Evolutionary conservation across 2,113 vertebrate species (phyloP).

Genomic region (Notarius quadriscutis): DNA sequence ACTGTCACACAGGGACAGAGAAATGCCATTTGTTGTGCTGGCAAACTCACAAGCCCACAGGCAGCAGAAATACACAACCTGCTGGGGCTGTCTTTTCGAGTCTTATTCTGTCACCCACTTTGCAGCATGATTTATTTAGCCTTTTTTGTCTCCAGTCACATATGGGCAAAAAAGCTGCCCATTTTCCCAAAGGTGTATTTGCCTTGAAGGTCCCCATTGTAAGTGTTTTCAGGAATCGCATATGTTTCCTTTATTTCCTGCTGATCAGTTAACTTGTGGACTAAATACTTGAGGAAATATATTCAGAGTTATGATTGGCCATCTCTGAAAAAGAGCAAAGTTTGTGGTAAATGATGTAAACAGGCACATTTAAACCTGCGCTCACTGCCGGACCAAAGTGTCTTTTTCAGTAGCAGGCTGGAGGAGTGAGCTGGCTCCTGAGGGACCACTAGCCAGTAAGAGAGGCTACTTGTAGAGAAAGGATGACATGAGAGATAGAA

Average conservation of each 20-base stretch:
- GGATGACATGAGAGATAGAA: constrained; percentile 66
- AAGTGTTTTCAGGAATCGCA: constrained; percentile 3
- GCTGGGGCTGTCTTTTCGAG: constrained; percentile 22
- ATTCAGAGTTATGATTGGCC: background rate
- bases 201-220: background rate
- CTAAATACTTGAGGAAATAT: background rate
- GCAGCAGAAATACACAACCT: constrained; percentile 15
- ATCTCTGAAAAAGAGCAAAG: background rate
- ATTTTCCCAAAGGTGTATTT: constrained; percentile 26
- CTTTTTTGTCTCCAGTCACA: constrained; percentile 36
- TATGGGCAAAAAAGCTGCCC: constrained; percentile 31
- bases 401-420: constrained; percentile 37
- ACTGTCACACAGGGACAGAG: constrained; percentile 18
- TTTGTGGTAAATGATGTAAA: constrained; percentile 24
- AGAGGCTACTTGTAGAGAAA: constrained; percentile 48
- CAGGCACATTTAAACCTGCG: constrained; percentile 27
- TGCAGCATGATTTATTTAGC: constrained; percentile 25
- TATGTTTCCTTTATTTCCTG: constrained; percentile 5
- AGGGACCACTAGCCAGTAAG: constrained; percentile 14
- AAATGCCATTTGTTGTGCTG: constrained; percentile 34
- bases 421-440: constrained; percentile 22
- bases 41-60: constrained; percentile 7
- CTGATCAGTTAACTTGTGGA: constrained; percentile 22
- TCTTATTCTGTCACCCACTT: constrained; percentile 38
- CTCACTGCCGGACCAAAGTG: constrained; percentile 5